A percentile compares a stretch with the other conserved stretches of the same genome.
Conservation (phyloP, 2,888 invertebrate species). For the Melanostoma scalare region DNA sequence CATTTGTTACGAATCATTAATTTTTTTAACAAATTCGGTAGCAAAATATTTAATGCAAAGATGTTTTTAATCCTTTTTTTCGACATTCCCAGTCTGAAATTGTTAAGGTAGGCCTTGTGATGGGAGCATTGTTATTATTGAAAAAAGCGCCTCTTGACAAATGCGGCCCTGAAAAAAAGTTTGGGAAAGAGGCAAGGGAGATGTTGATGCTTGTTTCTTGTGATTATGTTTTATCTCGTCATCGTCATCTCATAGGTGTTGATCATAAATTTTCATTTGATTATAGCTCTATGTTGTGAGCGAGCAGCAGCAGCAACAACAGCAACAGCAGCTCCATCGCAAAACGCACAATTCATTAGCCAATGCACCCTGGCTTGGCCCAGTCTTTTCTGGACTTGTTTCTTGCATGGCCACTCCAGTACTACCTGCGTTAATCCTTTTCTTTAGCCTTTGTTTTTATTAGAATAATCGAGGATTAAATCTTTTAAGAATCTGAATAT, state of each 20-base stretch:
- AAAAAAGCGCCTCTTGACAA: background rate
- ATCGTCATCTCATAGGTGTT: constrained; percentile 79
- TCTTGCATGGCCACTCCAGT: constrained; percentile 8
- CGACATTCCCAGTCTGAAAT: too few species aligned
- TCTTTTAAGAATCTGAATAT: constrained; percentile 38
- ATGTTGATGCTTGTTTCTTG: constrained; percentile 40
- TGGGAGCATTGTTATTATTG: background rate
- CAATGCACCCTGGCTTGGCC: constrained; percentile 16
- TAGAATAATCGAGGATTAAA: constrained; percentile 42
- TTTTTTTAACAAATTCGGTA: too few species aligned
- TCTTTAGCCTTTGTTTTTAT: constrained; percentile 55
- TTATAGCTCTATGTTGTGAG: constrained; percentile 75
- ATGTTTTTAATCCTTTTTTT: too few species aligned
- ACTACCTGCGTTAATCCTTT: constrained; percentile 52
- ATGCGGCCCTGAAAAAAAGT: constrained; percentile 5
- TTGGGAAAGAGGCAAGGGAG: constrained; percentile 23
- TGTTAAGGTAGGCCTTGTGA: background rate
- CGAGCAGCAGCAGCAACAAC: constrained; percentile 48
- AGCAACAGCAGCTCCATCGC: constrained; percentile 29
- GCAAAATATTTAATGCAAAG: too few species aligned
- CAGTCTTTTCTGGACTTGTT: constrained; percentile 44
- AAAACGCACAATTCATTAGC: constrained; percentile 62
- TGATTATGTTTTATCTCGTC: constrained; percentile 67
- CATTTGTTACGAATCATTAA: too few species aligned
- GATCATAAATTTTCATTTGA: constrained; percentile 82